phyloP scores from a whole-genome alignment of 37 sponge, comb jelly and placozoan genomes.

The Halisarca cf. caerulea region DNA sequence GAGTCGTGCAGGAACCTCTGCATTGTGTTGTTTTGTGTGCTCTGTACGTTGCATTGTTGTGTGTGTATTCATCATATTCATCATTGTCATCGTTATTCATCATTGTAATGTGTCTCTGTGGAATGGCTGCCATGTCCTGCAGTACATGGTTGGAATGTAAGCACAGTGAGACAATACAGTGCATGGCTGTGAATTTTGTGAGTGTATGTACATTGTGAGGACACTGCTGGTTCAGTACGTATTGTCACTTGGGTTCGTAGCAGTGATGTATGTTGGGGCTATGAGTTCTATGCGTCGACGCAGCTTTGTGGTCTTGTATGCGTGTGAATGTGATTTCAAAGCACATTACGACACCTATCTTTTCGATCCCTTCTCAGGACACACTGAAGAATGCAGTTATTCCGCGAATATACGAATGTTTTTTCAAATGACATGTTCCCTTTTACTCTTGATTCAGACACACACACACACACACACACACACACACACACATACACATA shows the following conservation, averaged over 20 bases:
- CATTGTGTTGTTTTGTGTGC: neutral
- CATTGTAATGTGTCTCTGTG: neutral
- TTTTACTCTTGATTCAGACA: no score
- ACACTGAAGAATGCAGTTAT: conserved; percentile 59
- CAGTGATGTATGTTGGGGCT: no score
- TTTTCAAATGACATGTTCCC: neutral
- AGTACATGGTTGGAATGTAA: no score
- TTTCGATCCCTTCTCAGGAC: neutral
- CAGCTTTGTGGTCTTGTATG: no score
- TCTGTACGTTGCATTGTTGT: neutral
- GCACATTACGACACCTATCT: neutral
- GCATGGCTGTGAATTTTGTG: no score
- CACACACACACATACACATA: no score
- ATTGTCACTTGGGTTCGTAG: no score
- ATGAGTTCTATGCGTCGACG: no score
- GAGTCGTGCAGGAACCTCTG: neutral
- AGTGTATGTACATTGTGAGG: no score
- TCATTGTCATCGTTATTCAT: neutral
- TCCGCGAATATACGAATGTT: conserved; percentile 66
- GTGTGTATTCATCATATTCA: neutral
- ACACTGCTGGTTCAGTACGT: neutral
- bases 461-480: no score
- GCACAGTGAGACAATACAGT: no score
- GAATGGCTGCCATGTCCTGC: neutral
- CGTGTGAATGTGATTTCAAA: neutral